phyloP scores from a whole-genome alignment of 53 echinoderm and acorn worm genomes.

The Echinometra lucunter region DNA sequence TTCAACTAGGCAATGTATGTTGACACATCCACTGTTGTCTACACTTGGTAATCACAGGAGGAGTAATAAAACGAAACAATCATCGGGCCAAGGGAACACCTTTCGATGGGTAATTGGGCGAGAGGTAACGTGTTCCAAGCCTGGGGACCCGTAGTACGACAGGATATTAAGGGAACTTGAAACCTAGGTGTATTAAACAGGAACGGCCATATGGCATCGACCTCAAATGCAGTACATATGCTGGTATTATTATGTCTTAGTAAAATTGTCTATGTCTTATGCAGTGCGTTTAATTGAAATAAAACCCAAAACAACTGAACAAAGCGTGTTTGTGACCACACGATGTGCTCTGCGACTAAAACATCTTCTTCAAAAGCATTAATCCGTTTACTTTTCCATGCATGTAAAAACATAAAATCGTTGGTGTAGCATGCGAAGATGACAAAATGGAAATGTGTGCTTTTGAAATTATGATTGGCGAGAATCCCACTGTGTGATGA shows the following conservation, averaged over 20 bases:
- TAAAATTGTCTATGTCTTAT: too few species aligned
- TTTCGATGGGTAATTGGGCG: constrained; percentile 18
- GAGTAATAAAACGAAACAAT: background rate
- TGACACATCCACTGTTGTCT: background rate
- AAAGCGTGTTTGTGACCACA: too few species aligned
- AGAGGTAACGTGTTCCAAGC: constrained; percentile 29
- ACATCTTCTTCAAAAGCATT: too few species aligned
- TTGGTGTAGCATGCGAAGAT: too few species aligned
- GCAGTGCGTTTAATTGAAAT: too few species aligned
- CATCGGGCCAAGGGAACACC: background rate
- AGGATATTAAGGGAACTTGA: constrained; percentile 17
- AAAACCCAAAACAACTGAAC: too few species aligned
- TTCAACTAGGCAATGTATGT: background rate
- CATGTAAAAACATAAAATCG: too few species aligned
- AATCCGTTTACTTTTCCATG: too few species aligned
- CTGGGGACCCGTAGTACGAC: background rate
- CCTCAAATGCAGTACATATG: background rate
- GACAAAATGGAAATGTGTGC: too few species aligned
- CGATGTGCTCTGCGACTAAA: too few species aligned
- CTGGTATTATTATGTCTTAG: background rate
- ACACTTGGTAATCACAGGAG: background rate
- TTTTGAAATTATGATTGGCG: too few species aligned
- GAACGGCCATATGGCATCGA: background rate
- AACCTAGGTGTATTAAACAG: background rate
- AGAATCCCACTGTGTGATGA: too few species aligned